Percentiles rank a stretch among this genome's conserved stretches.
These are phyloP conservation scores for Terrapene triunguis DNA, from an alignment of 2,113 vertebrate species.

Conservation along the genomic window DNA sequence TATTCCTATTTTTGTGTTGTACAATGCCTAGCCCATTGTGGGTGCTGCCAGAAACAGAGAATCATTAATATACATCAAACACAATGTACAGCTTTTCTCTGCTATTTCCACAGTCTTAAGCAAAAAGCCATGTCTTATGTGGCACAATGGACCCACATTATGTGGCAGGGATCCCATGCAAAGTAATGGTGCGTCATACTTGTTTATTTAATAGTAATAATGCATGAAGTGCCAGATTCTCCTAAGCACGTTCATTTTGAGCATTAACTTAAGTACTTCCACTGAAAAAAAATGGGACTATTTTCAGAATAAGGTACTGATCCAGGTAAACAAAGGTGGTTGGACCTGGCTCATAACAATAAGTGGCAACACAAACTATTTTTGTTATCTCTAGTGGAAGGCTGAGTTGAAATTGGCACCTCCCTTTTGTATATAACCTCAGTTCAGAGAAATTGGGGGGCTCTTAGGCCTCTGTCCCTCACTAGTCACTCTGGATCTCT, in stretches of 20 bases:
- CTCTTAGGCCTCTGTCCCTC: background rate
- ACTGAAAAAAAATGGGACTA: background rate
- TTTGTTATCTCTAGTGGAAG: background rate
- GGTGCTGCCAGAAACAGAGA: background rate
- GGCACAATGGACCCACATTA: fast-evolving
- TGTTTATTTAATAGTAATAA: background rate
- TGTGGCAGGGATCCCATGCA: fast-evolving
- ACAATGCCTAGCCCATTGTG: background rate
- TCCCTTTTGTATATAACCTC: fast-evolving
- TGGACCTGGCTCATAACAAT: background rate
- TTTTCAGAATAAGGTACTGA: background rate
- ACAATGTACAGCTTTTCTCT: background rate
- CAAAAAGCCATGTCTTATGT: background rate
- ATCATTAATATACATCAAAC: background rate
- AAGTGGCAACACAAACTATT: background rate
- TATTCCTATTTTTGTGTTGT: background rate
- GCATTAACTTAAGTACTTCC: background rate
- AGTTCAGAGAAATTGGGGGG: background rate
- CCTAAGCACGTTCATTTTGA: background rate
- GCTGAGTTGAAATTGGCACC: background rate
- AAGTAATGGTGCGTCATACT: fast-evolving
- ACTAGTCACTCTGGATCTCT: background rate
- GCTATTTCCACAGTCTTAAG: background rate
- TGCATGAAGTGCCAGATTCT: fast-evolving
- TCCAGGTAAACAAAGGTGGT: background rate